phyloP scores from a whole-genome alignment of 2,888 invertebrate genomes.

The Bembecia ichneumoniformis region DNA sequence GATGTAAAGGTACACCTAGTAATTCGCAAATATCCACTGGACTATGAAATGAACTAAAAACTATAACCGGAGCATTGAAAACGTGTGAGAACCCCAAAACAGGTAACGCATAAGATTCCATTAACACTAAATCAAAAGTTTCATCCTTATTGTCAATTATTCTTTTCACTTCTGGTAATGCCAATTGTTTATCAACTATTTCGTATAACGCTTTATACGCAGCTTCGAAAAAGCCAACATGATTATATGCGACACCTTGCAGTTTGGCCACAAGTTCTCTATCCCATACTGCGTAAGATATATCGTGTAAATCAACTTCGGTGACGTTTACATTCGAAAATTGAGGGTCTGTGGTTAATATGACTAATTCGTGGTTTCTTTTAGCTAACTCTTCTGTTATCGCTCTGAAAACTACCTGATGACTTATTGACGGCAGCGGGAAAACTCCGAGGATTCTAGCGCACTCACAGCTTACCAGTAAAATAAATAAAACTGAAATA shows the following conservation, averaged over 20 bases:
- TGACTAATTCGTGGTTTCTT: conserved; percentile 25
- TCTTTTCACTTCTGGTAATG: conserved; percentile 15
- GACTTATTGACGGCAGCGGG: conserved; percentile 27
- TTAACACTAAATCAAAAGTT: conserved; percentile 26
- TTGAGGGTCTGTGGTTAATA: conserved; percentile 26
- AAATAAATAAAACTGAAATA: too few relatives aligned
- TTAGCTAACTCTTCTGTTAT: conserved; percentile 23
- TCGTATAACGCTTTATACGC: background rate
- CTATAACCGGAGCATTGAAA: background rate
- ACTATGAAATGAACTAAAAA: background rate
- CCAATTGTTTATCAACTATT: conserved; percentile 18
- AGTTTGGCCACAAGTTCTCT: conserved; percentile 4
- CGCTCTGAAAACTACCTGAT: conserved; percentile 26
- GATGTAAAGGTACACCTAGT: background rate
- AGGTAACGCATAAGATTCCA: conserved; percentile 19
- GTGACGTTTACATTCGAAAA: conserved; percentile 22
- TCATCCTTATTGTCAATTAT: conserved; percentile 13
- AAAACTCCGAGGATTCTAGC: conserved; percentile 15
- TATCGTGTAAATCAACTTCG: conserved; percentile 32
- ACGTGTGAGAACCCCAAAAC: conserved; percentile 7
- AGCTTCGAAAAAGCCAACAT: conserved; percentile 6
- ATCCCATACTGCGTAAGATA: conserved; percentile 21
- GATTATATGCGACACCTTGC: background rate
- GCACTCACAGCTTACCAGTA: too few relatives aligned
- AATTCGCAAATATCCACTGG: background rate